Evolutionary conservation across 2,797 vertebrate genomes (phyloP).

Genomic region (Megaceryle alcyon): DNA sequence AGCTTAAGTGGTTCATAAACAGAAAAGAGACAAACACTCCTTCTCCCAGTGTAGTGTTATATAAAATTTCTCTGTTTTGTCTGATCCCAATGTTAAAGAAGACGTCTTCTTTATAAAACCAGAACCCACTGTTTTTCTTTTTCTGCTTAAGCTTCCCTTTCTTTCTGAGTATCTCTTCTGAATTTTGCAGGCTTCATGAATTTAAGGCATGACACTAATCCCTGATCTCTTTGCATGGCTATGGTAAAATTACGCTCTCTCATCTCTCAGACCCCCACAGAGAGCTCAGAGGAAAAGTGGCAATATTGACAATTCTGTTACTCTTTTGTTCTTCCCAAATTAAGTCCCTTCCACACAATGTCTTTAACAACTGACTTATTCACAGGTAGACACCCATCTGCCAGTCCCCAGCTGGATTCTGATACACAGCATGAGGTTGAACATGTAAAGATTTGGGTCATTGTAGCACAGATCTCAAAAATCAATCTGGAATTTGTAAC

Average conservation of each 20-base stretch:
- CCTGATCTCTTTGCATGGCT: not conserved
- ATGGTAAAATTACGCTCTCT: not conserved
- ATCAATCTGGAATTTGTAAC: not conserved
- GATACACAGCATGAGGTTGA: accelerated
- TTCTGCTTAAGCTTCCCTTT: not conserved
- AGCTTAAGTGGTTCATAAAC: conserved; percentile 2
- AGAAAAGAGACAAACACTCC: not conserved
- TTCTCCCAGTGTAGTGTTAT: not conserved
- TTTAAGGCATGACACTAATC: not conserved
- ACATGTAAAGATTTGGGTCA: not conserved
- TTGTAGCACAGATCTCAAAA: not conserved
- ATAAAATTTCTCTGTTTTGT: conserved; percentile 1
- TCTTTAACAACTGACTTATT: not conserved
- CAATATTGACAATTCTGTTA: not conserved
- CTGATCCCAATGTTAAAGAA: not conserved
- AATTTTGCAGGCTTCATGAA: conserved; percentile 13
- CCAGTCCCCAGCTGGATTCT: not conserved
- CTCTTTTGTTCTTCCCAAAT: not conserved
- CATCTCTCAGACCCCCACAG: not conserved
- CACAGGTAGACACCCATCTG: accelerated
- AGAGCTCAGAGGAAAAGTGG: not conserved
- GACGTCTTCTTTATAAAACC: not conserved
- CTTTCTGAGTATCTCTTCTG: not conserved
- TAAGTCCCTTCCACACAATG: not conserved
- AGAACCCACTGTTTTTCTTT: not conserved